Percentiles rank a stretch among this genome's conserved stretches.
Conservation (phyloP, 2,888 invertebrate species). For the Orchestes rusci region DNA sequence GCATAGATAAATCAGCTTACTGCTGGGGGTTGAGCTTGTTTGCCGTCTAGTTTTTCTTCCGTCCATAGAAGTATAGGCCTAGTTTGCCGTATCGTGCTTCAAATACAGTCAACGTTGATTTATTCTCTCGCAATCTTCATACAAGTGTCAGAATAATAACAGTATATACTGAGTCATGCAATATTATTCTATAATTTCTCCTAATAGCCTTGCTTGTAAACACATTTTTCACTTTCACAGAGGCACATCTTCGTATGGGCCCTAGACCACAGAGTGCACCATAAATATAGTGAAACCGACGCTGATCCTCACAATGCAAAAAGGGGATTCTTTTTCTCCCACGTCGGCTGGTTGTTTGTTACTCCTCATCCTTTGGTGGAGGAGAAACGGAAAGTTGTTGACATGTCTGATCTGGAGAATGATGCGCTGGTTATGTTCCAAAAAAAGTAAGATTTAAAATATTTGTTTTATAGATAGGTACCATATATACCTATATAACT, state of each 20-base stretch:
- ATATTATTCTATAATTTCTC: no score
- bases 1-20: no score
- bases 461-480: neutral
- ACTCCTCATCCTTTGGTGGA: slow-evolving; percentile 77
- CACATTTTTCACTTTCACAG: slow-evolving; percentile 45
- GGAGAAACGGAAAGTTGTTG: slow-evolving; percentile 58
- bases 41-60: no score
- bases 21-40: no score
- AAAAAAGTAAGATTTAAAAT: slow-evolving; percentile 47
- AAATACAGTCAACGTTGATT: no score
- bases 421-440: slow-evolving; percentile 74
- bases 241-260: slow-evolving; percentile 82
- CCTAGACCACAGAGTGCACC: slow-evolving; percentile 80
- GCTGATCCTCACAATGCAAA: slow-evolving; percentile 80
- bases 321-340: slow-evolving; percentile 72
- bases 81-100: no score
- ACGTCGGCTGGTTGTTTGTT: slow-evolving; percentile 85
- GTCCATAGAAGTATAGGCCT: no score
- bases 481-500: neutral
- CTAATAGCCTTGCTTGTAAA: no score
- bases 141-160: no score
- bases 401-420: slow-evolving; percentile 62
- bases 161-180: no score
- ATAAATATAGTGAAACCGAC: slow-evolving; percentile 81
- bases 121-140: no score